phyloP scores from a whole-genome alignment of 2,113 vertebrate species.

The Platysternon megacephalum region DNA sequence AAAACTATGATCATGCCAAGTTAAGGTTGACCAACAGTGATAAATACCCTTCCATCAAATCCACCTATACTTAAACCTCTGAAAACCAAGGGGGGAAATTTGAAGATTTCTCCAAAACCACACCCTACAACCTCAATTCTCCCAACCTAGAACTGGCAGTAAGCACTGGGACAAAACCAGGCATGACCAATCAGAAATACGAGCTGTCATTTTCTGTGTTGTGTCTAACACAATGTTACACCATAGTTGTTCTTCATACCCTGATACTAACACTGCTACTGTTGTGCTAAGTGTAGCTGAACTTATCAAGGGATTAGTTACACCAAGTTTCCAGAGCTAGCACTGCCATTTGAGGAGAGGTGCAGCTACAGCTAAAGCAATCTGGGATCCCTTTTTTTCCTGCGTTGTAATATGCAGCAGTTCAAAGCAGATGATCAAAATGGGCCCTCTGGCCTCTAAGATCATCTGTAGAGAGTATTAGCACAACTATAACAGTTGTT shows the following conservation, averaged over 20 bases:
- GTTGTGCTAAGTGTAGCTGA: rapidly evolving
- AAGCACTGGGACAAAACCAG: neutral
- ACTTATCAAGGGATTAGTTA: neutral
- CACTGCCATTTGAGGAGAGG: neutral
- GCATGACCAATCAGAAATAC: neutral
- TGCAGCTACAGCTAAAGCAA: neutral
- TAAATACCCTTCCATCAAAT: neutral
- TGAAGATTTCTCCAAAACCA: neutral
- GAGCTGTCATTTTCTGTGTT: neutral
- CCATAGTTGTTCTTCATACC: neutral
- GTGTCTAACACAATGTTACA: neutral
- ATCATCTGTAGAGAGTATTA: neutral
- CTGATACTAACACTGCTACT: neutral
- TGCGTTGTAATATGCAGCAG: neutral
- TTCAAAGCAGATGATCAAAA: neutral
- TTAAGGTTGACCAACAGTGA: neutral
- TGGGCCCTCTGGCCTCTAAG: neutral
- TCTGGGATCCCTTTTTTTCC: neutral
- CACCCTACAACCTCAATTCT: neutral
- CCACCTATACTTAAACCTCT: neutral
- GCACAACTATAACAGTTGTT: neutral
- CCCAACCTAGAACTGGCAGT: neutral
- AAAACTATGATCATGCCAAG: neutral
- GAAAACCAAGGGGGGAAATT: neutral
- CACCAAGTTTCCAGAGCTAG: neutral